Evolutionary conservation across 2,888 invertebrate species (phyloP), one percentile per base, ranked within the genome.

Genomic region (Eledona agricola): DNA sequence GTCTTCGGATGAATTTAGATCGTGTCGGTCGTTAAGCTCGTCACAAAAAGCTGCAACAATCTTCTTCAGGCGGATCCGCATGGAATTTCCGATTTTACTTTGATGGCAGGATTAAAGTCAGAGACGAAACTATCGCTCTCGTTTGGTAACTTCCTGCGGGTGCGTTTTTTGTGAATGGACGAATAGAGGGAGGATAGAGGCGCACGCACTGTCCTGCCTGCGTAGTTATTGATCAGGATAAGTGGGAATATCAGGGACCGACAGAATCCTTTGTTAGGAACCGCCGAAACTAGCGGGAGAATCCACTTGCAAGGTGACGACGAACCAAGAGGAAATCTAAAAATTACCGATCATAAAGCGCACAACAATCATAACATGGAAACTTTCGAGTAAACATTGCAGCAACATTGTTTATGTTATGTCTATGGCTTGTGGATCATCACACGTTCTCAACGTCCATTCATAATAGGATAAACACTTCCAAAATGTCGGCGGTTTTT

Each of bases 321-420:
- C 6, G n/a, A 42, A 42, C 28, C 29, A 42, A 17, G 28, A 43
- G 22, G 31, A 43, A 31, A 23, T 45, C 45, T 45, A 46, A 46
- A 46, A 46, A 46, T 46, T 46, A 34, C 34, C 34, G 17, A 34
- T 46, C 46, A 35, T 34, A 46, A 32, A 46, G 17, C 26, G 45
- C n/a, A n/a, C n/a, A 46, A 43, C 43, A 54, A 55, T 40, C 22
- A 42, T 23, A 55, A 46, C 51, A 51, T 34, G 45, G 49, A 54
- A 43, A 54, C 13, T 45, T 55, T 51, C 15, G 15, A 34, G 46
- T 55, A 51, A 46, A 52, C 45, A 56, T 52, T 56, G 38, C 50
- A 38, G 38, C 51, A 49, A 49, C 31, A 25, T 7, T 52, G 49
- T 56, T 56, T 49, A 52, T 56, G 52, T 56, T 49, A 56, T 52